phyloP scores from a whole-genome alignment of 2,113 vertebrate genomes.

The Dicrurus megarhynchus region DNA sequence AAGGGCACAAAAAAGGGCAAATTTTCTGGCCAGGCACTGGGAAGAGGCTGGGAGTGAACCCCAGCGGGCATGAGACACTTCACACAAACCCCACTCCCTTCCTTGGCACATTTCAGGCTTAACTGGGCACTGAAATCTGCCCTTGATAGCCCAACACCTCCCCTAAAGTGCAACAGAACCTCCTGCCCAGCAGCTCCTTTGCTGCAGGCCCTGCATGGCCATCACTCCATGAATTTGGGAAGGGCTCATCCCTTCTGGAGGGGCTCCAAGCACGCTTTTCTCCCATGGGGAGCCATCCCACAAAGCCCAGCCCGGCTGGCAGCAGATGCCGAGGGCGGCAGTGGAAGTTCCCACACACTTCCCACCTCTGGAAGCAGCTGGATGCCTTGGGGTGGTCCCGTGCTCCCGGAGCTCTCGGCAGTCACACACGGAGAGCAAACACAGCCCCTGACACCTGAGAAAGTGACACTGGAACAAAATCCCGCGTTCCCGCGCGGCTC shows the following conservation, averaged over 20 bases:
- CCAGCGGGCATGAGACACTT: not conserved
- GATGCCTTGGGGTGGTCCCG: constrained; percentile 16
- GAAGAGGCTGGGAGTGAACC: not conserved
- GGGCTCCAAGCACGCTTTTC: not conserved
- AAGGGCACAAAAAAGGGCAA: not conserved
- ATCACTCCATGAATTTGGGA: not conserved
- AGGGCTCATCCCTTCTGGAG: not conserved
- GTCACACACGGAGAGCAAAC: not conserved
- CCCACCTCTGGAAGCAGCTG: constrained; percentile 21
- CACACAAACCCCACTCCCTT: not conserved
- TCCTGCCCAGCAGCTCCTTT: not conserved
- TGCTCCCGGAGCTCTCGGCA: not conserved
- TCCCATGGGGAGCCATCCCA: not conserved
- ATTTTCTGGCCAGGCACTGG: not conserved
- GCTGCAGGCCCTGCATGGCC: not conserved
- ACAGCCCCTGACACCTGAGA: constrained; percentile 51
- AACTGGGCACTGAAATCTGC: not conserved
- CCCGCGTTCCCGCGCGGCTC: not conserved
- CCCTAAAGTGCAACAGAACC: not conserved
- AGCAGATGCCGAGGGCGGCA: not conserved
- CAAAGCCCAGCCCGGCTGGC: not conserved
- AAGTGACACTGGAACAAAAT: constrained; percentile 21
- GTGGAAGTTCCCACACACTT: not conserved
- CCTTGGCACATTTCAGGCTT: not conserved
- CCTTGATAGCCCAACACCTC: not conserved